These are phyloP conservation scores for Sisyra terminalis DNA, from an alignment of 2,888 invertebrate species.

Conservation along the genomic window DNA sequence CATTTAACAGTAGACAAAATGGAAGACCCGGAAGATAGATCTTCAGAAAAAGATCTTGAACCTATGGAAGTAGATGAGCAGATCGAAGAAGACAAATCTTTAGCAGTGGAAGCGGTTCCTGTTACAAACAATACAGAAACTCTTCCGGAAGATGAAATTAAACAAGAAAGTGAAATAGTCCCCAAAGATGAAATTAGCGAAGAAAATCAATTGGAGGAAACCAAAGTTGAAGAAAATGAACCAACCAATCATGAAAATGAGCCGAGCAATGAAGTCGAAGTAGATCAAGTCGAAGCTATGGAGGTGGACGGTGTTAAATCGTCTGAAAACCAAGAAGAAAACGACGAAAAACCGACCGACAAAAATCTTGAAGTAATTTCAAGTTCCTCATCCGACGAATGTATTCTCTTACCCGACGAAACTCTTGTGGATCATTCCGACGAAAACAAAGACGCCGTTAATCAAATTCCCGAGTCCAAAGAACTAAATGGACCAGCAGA, in stretches of 20 bases:
- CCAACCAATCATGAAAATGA: not conserved
- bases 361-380: conserved; percentile 3
- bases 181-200: not conserved
- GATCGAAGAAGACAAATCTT: not conserved
- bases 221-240: not conserved
- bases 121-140: not conserved
- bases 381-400: conserved; percentile 1
- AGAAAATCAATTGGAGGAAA: not conserved
- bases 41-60: not conserved
- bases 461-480: not conserved
- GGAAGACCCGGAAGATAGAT: not conserved
- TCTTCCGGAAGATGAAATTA: conserved; percentile 2
- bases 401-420: conserved; percentile 1
- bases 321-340: not conserved
- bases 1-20: conserved; percentile 13
- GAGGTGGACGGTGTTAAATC: conserved; percentile 13
- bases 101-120: not conserved
- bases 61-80: conserved; percentile 5
- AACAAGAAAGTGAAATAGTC: conserved; percentile 1
- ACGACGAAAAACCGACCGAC: not conserved
- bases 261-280: not conserved
- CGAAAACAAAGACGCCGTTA: conserved; percentile 4
- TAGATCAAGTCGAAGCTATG: conserved; percentile 14
- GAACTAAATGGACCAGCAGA: conserved; percentile 1
- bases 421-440: no score